Conservation (phyloP, 2,888 invertebrate species). For the Eristalinus sepulchralis region DNA sequence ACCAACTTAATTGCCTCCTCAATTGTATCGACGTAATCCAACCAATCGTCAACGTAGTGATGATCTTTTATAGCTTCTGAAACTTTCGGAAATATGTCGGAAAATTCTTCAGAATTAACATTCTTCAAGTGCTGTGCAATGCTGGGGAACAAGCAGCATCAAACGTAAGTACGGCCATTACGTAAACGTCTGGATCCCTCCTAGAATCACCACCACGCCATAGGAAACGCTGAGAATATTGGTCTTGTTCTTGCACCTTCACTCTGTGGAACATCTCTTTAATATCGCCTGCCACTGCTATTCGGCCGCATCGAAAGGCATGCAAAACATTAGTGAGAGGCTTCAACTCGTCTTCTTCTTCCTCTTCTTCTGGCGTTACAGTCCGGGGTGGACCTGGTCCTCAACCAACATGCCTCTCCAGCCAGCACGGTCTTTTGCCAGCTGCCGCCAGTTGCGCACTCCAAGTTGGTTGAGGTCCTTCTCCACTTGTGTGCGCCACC, state of each 20-base stretch:
- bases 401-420: too few relatives aligned
- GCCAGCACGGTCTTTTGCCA: too few relatives aligned
- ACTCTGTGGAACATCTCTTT: slow-evolving; percentile 74
- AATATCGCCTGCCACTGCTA: slow-evolving; percentile 75
- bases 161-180: slow-evolving; percentile 72
- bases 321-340: slow-evolving; percentile 72
- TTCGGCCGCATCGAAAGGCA: slow-evolving; percentile 75
- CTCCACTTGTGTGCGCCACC: too few relatives aligned
- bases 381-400: too few relatives aligned
- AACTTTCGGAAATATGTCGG: slow-evolving; percentile 66
- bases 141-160: slow-evolving; percentile 72
- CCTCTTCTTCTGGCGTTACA: too few relatives aligned
- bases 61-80: slow-evolving; percentile 62
- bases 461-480: too few relatives aligned
- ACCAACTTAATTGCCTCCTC: slow-evolving; percentile 49
- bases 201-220: slow-evolving; percentile 73
- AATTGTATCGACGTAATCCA: slow-evolving; percentile 67
- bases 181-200: slow-evolving; percentile 68
- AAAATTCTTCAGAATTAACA: too few relatives aligned
- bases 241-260: slow-evolving; percentile 65
- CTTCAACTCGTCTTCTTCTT: slow-evolving; percentile 73
- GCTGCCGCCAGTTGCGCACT: too few relatives aligned
- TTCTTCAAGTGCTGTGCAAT: slow-evolving; percentile 71
- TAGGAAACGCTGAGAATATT: slow-evolving; percentile 74
- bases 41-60: slow-evolving; percentile 73